phyloP scores from a whole-genome alignment of 2,113 vertebrate genomes.

The Stictonetta naevosa region DNA sequence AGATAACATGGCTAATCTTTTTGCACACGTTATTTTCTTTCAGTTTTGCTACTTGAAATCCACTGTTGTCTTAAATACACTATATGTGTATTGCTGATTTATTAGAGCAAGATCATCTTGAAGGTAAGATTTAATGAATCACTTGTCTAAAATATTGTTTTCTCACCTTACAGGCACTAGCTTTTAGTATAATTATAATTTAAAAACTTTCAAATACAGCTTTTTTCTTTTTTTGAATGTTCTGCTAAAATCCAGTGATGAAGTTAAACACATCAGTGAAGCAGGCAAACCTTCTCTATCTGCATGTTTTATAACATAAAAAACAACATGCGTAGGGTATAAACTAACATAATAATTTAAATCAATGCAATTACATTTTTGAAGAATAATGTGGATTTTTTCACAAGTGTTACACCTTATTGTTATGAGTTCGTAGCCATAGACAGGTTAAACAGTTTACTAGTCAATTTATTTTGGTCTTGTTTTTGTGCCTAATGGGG shows the following conservation, averaged over 20 bases:
- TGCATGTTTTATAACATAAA: neutral
- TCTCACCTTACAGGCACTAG: neutral
- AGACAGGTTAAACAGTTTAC: neutral
- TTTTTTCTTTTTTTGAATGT: neutral
- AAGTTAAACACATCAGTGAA: neutral
- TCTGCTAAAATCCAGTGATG: neutral
- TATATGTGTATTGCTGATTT: neutral
- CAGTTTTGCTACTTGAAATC: neutral
- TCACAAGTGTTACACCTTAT: neutral
- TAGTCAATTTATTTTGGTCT: neutral
- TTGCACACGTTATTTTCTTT: neutral
- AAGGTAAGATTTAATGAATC: neutral
- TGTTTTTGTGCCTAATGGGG: neutral
- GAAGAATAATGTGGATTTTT: neutral
- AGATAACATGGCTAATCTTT: neutral
- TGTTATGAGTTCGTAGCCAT: neutral
- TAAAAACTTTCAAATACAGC: neutral
- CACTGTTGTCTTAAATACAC: neutral
- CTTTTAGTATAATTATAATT: neutral
- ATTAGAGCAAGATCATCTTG: neutral
- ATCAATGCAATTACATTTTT: neutral
- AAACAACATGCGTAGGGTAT: neutral
- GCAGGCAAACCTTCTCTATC: neutral
- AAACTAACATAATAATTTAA: neutral
- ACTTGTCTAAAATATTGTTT: neutral